These are phyloP conservation scores for Taxidea taxus DNA, from an alignment of 2,113 vertebrate genomes.

Conservation along the genomic window DNA sequence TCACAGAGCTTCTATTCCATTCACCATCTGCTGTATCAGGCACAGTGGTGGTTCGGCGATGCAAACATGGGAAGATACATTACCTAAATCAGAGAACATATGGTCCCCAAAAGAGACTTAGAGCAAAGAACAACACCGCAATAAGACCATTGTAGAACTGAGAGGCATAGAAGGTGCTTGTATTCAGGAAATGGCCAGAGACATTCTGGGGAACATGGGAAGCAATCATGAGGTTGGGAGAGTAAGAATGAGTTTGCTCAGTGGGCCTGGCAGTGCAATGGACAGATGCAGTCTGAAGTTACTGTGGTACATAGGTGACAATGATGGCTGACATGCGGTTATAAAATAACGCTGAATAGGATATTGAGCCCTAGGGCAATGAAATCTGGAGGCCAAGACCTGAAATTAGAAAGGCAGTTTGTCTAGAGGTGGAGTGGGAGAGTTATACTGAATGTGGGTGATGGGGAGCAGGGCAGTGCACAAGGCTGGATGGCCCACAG, in stretches of 20 bases:
- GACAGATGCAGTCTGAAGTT: fast-evolving
- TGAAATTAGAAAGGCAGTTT: not conserved
- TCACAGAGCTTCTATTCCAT: not conserved
- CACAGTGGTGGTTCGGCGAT: not conserved
- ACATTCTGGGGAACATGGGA: not conserved
- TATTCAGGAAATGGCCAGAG: not conserved
- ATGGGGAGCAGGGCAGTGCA: not conserved
- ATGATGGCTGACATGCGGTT: not conserved
- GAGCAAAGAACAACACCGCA: not conserved
- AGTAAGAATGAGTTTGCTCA: not conserved
- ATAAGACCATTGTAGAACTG: not conserved
- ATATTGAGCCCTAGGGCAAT: not conserved
- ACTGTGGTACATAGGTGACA: not conserved
- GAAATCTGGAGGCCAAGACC: not conserved
- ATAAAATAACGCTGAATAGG: not conserved
- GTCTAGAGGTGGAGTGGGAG: not conserved
- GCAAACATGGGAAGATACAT: not conserved
- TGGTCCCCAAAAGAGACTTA: not conserved
- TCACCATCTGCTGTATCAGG: no score
- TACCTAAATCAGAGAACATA: not conserved
- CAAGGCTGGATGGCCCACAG: not conserved
- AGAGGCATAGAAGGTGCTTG: not conserved
- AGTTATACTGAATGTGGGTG: no score
- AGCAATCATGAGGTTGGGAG: not conserved
- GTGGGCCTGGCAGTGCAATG: no score